Base-by-base conservation (phyloP, 2,113 vertebrate genomes). In the Colossoma macropomum region DNA sequence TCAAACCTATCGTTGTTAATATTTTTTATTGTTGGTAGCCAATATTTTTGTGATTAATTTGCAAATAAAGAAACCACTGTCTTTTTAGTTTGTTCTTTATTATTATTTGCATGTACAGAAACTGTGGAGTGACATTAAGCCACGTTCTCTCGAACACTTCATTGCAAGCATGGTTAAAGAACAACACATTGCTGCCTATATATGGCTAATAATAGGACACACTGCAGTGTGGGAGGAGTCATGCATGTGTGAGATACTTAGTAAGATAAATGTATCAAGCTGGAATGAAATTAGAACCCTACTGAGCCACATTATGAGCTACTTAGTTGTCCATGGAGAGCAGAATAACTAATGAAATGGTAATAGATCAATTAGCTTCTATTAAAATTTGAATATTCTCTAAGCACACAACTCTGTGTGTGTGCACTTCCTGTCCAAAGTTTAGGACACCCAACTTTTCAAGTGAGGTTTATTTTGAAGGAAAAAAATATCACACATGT, bases 1-100 rank as follows among this genome's bases (percentile, higher is more conserved):
- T 90, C 88, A 89, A 87, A 84, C 81, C 83, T 85, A 84, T 87
- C 75, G 86, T 89, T 90, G 86, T 89, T 90, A 86, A 89, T 87
- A 87, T 90, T 90, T 90, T 89, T 88, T 88, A 85, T 87, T 90
- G 84, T 88, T 88, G 80, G 90, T 91, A 91, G 88, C 86, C 89
- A 89, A 89, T 90, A 89, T 89, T 89, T 91, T 91, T 91, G 89
- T 91, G 90, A 87, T 88, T 87, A 89, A 89, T 89, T 90, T 90
- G 73, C 87, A 89, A 90, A 90, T 89, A 91, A 90, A 91, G 87
- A 88, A 87, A 88, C 82, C 87, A 89, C 86, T 90, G 88, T 89
- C 80, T 89, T 89, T 89, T 87, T 88, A 88, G 0, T 66, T 68
- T 21, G 79, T 65, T 80, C n/a, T 54, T 77, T 75, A 6, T 52